phyloP scores from a whole-genome alignment of 2,113 vertebrate genomes.

The Cyanoramphus novaezelandiae region DNA sequence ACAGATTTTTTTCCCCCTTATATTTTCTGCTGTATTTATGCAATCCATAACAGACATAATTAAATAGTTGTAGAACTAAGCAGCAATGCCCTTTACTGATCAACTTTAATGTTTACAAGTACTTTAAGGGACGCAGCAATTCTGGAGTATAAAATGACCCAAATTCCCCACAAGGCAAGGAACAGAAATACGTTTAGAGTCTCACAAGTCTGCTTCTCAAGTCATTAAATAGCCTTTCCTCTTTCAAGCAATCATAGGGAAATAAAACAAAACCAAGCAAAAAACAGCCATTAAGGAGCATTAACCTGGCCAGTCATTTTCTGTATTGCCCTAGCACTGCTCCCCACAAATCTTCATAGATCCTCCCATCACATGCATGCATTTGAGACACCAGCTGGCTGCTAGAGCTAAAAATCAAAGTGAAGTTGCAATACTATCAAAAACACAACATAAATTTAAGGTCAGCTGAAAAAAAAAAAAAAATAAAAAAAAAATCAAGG shows the following conservation, averaged over 20 bases:
- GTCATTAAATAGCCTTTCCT: background rate
- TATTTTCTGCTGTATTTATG: constrained; percentile 21
- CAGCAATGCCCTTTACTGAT: background rate
- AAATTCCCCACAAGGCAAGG: background rate
- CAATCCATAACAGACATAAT: constrained; percentile 16
- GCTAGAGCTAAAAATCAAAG: background rate
- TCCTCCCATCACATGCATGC: background rate
- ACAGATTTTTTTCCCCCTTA: constrained; percentile 58
- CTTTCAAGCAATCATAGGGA: background rate
- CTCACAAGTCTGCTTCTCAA: background rate
- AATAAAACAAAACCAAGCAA: background rate
- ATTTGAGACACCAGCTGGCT: background rate
- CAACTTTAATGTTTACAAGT: background rate
- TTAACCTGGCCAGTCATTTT: background rate
- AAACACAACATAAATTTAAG: background rate
- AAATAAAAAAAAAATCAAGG: background rate
- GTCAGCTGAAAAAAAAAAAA: background rate
- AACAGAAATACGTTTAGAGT: background rate
- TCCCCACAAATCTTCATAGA: background rate
- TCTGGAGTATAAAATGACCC: background rate
- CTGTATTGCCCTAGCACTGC: background rate
- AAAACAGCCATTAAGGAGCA: background rate
- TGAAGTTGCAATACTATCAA: background rate
- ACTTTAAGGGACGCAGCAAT: background rate
- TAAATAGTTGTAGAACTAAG: background rate